A percentile compares a stretch with the other conserved stretches of the same genome.
phyloP scores from a whole-genome alignment of 2,797 vertebrate genomes.

The Lacerta agilis region DNA sequence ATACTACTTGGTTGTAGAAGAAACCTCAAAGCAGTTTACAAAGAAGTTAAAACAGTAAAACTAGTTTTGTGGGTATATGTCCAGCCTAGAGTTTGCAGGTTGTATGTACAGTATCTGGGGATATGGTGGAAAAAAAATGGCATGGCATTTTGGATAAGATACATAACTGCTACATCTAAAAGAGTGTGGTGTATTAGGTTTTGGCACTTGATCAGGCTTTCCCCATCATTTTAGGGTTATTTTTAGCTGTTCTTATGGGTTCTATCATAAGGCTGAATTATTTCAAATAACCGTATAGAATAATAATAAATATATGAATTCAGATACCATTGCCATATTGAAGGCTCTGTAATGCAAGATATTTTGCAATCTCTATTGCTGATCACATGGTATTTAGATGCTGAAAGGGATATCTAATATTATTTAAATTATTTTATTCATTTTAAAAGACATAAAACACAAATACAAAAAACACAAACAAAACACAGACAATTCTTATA shows the following conservation, averaged over 20 bases:
- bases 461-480: too few relatives aligned
- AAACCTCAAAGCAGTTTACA: too few relatives aligned
- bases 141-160: not conserved
- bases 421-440: too few relatives aligned
- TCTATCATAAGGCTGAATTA: not conserved
- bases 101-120: not conserved
- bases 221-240: not conserved
- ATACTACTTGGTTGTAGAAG: too few relatives aligned
- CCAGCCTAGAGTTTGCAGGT: not conserved
- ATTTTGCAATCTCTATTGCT: not conserved
- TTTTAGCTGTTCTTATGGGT: not conserved
- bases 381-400: not conserved
- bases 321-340: not conserved
- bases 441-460: too few relatives aligned
- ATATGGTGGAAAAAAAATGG: fast-evolving
- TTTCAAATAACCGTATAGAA: not conserved
- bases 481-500: too few relatives aligned
- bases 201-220: not conserved
- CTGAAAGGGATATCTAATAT: not conserved
- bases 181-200: not conserved
- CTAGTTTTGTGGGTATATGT: not conserved
- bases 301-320: not conserved
- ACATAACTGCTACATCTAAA: not conserved
- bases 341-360: not conserved
- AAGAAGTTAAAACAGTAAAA: too few relatives aligned